Conservation (phyloP, 2,797 vertebrate species). For the Eulemur rubriventer region DNA sequence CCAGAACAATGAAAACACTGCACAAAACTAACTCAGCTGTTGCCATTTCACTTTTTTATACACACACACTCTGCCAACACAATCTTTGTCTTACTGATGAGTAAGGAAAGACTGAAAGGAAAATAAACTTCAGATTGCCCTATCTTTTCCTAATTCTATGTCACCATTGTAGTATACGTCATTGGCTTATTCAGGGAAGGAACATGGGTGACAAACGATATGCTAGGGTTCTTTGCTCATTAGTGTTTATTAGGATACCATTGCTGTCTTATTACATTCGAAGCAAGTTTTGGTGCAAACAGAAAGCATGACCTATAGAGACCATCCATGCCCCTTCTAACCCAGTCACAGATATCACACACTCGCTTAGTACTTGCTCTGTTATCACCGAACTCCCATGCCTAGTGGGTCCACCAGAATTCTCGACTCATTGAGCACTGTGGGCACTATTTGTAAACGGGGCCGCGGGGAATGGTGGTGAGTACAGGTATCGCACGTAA, state of each 20-base stretch:
- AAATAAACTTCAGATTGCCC: background rate
- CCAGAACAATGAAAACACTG: background rate
- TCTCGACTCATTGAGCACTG: background rate
- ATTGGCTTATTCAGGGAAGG: background rate
- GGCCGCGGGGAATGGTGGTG: rapidly evolving
- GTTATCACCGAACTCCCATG: background rate
- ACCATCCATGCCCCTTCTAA: background rate
- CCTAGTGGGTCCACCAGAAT: background rate
- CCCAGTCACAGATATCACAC: rapidly evolving
- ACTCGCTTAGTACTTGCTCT: background rate
- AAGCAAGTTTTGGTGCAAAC: background rate
- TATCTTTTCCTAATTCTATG: background rate
- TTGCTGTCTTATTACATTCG: background rate
- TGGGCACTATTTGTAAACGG: background rate
- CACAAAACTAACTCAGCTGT: background rate
- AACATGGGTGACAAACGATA: background rate
- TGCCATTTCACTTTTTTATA: background rate
- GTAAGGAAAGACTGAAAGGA: background rate
- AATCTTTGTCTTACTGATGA: background rate
- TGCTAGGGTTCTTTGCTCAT: background rate
- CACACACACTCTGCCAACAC: background rate
- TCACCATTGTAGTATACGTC: background rate
- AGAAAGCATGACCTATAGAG: background rate
- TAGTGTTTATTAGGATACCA: background rate
- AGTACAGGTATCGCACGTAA: rapidly evolving